Base-by-base conservation (phyloP, 2,113 vertebrate species). In the Lucifuga dentata region DNA sequence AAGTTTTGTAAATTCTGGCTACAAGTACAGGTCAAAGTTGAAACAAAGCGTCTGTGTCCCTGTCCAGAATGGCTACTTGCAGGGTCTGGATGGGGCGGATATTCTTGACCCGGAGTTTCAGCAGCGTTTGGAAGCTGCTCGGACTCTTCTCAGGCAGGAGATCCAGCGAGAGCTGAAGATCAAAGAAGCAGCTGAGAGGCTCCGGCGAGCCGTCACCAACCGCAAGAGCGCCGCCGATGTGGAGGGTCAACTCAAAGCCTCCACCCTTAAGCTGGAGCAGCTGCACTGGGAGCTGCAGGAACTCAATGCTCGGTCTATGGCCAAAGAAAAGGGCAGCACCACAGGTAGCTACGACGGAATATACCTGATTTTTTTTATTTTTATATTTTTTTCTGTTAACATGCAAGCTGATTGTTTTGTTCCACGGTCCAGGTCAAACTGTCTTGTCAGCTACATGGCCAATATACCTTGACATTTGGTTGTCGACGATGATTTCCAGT, bases 81-180 rank as follows among this genome's bases (percentile, higher is more conserved):
- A 71, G 29, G 81, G 73, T 20, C 56, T 92, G 68, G 74, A 81
- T 1, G 82, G 92, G 17, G 90, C 68, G 13, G 90, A 94, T 35
- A 89, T 94, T 46, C 90, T 93, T 1, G 92, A 94, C 78, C 92
- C 93, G 0, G 76, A 75, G 55, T 92, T 93, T 17, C 93, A 94
- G 53, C 93, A 93, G 84, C 91, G 70, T 0, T 61, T 94, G 66
- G 93, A 93, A 15, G 76, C 91, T 13, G 90, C 90, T 0, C 91
- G 92, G 0, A 68, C 75, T 0, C n/a, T 79, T 33, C 77, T 94
- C 19, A 73, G 90, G 6, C 91, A 92, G 71, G 86, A 94, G 81
- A 94, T 94, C 84, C 93, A 94, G 70, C 68, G 89, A 0, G 93
- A 94, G 73, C 74, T 94, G 68, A 94, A 93, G 84, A 94, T 94